Evolutionary conservation across 2,888 invertebrate genomes (phyloP).

Genomic region (Pheosia gnoma): DNA sequence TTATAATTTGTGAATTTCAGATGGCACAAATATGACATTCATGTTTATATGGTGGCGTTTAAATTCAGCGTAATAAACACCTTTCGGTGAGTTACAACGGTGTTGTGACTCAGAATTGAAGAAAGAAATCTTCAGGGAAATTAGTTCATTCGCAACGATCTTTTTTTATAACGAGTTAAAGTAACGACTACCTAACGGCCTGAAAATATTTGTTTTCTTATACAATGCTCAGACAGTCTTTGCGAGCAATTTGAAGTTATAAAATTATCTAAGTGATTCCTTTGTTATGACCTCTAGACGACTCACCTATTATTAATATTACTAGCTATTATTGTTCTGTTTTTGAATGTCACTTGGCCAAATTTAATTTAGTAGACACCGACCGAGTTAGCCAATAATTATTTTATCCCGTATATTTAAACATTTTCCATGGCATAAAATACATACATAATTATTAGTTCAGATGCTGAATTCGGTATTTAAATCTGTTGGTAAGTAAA

Average conservation of each 20-base stretch:
- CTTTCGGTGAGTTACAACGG: constrained; percentile 27
- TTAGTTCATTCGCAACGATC: constrained; percentile 37
- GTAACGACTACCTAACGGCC: constrained; percentile 8
- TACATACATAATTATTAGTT: no score
- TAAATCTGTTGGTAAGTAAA: no score
- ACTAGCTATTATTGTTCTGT: no score
- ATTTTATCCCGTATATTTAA: no score
- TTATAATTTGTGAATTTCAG: constrained; percentile 9
- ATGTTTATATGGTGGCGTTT: constrained; percentile 2
- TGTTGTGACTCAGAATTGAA: constrained; percentile 36
- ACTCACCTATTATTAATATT: no score
- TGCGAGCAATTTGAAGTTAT: not conserved
- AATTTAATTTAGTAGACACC: no score
- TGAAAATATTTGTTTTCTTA: not conserved
- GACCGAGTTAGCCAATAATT: no score
- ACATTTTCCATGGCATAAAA: no score
- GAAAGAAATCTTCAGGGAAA: constrained; percentile 49
- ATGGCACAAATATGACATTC: not conserved
- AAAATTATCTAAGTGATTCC: no score
- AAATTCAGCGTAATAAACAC: constrained; percentile 29
- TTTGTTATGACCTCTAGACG: no score
- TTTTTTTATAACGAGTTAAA: constrained; percentile 23
- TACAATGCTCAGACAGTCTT: not conserved
- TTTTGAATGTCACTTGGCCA: no score
- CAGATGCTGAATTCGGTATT: no score